Percentiles rank a stretch among this genome's conserved stretches.
These are phyloP conservation scores for Troides aeacus DNA, from an alignment of 2,888 invertebrate species.

Conservation along the genomic window DNA sequence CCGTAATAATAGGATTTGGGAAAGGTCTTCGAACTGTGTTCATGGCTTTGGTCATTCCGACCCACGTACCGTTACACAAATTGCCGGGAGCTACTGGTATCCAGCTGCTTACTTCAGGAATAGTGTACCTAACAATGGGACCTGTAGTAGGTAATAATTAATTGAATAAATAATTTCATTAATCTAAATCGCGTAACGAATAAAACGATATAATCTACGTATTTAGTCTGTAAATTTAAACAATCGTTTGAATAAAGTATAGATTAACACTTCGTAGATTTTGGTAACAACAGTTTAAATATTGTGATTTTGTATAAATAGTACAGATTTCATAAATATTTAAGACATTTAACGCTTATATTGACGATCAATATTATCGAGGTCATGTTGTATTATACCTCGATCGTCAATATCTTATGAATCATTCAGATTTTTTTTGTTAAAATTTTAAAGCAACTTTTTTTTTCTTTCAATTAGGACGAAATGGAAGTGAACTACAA, in stretches of 20 bases:
- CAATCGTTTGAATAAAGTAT: background rate
- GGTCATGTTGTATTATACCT: too few species aligned
- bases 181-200: background rate
- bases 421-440: too few species aligned
- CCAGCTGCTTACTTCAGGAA: constrained; percentile 83
- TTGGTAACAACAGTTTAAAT: too few species aligned
- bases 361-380: too few species aligned
- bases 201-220: background rate
- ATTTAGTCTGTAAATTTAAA: background rate
- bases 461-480: too few species aligned
- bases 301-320: too few species aligned
- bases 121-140: constrained; percentile 81
- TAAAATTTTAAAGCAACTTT: too few species aligned
- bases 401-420: too few species aligned
- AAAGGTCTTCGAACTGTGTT: constrained; percentile 87
- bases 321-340: too few species aligned
- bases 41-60: constrained; percentile 86
- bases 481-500: too few species aligned
- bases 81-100: constrained; percentile 86
- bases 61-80: constrained; percentile 84
- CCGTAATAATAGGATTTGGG: constrained; percentile 84
- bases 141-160: constrained; percentile 82
- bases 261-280: too few species aligned
- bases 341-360: too few species aligned
- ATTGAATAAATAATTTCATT: background rate